A percentile compares a stretch with the other conserved stretches of the same genome.
phyloP scores from a whole-genome alignment of 2,888 invertebrate genomes.

The Caenorhabditis sp. region DNA sequence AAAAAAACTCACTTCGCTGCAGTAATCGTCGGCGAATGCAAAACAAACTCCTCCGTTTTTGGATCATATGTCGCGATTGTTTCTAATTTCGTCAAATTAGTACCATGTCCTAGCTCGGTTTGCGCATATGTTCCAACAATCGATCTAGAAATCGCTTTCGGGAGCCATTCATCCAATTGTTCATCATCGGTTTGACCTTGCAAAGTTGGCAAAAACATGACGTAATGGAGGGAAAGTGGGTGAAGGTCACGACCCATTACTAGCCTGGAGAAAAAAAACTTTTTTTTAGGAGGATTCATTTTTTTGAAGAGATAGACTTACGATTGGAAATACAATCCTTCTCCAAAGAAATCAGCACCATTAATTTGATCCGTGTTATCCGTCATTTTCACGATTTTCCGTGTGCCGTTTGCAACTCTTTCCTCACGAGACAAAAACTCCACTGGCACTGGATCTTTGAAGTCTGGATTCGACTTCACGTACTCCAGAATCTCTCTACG shows the following conservation, averaged over 20 bases:
- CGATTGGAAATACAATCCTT: slow-evolving; percentile 66
- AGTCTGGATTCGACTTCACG: slow-evolving; percentile 68
- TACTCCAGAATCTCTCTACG: slow-evolving; percentile 64
- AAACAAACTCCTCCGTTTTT: slow-evolving; percentile 83
- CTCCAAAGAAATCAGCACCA: slow-evolving; percentile 68
- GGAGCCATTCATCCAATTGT: slow-evolving; percentile 85
- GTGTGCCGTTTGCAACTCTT: slow-evolving; percentile 70
- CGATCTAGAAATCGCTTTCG: slow-evolving; percentile 79
- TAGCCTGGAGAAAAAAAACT: slow-evolving; percentile 46
- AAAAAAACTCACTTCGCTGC: slow-evolving; percentile 77
- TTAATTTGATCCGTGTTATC: slow-evolving; percentile 66
- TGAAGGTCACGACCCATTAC: slow-evolving; percentile 71
- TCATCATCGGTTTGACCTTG: slow-evolving; percentile 86
- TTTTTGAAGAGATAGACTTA: slow-evolving; percentile 15
- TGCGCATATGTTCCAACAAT: slow-evolving; percentile 95
- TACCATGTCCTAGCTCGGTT: slow-evolving; percentile 87
- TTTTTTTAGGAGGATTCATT: background rate
- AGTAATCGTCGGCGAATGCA: slow-evolving; percentile 86
- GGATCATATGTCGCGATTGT: slow-evolving; percentile 91
- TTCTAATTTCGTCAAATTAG: slow-evolving; percentile 89
- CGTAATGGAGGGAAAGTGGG: slow-evolving; percentile 83
- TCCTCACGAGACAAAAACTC: slow-evolving; percentile 71
- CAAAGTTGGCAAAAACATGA: slow-evolving; percentile 91
- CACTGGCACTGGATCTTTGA: slow-evolving; percentile 67
- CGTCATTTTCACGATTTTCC: slow-evolving; percentile 68